These are phyloP conservation scores for Trichopoda pennipes DNA, from an alignment of 2,888 invertebrate genomes.

Conservation along the genomic window DNA sequence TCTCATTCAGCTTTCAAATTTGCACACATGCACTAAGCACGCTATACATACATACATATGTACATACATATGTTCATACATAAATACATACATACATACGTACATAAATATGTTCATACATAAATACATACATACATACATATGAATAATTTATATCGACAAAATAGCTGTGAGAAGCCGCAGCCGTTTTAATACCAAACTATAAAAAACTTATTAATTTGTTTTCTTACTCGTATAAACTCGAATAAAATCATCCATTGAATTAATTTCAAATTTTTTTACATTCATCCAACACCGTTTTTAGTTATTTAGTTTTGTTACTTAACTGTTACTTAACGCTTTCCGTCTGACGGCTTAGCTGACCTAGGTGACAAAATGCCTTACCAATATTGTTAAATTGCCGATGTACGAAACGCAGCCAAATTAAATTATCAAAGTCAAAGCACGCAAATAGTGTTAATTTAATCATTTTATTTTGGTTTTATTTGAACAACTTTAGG, in stretches of 20 bases:
- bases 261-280: conserved; percentile 3
- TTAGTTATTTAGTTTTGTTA: conserved; percentile 1
- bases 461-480: conserved; percentile 47
- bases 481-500: conserved; percentile 19
- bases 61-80: too few relatives aligned
- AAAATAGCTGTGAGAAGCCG: neutral
- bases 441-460: conserved; percentile 58
- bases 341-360: neutral
- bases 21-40: neutral
- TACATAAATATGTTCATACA: too few relatives aligned
- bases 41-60: neutral
- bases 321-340: conserved; percentile 11
- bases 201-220: too few relatives aligned
- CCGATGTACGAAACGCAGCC: conserved; percentile 13
- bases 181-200: too few relatives aligned
- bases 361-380: neutral
- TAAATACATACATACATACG: neutral
- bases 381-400: neutral
- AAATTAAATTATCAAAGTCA: conserved; percentile 41
- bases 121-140: neutral
- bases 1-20: neutral
- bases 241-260: neutral
- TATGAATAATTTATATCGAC: neutral
- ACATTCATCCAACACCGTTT: conserved; percentile 24
- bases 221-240: too few relatives aligned